These are phyloP conservation scores for Brienomyrus brachyistius DNA, from an alignment of 2,113 vertebrate genomes.

Conservation along the genomic window DNA sequence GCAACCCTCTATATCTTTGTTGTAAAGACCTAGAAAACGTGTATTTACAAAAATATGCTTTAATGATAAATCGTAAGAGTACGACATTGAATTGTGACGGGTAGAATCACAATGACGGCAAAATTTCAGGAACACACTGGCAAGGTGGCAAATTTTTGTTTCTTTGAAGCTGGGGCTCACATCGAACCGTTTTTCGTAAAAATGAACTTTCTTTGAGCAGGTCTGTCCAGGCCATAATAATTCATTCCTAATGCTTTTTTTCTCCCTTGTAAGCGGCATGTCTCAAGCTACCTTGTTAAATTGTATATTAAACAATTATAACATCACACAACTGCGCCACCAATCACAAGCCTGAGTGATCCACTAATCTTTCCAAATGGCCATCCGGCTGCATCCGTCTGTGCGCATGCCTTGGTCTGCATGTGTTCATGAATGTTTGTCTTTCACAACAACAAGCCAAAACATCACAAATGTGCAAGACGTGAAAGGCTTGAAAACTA, in stretches of 20 bases:
- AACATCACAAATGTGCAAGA: background rate
- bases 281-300: background rate
- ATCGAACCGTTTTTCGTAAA: background rate
- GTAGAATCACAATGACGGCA: conserved; percentile 9
- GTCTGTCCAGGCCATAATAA: background rate
- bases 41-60: conserved; percentile 59
- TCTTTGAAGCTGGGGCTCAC: background rate
- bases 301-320: background rate
- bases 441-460: conserved; percentile 18
- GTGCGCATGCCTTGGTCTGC: background rate
- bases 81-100: conserved; percentile 4
- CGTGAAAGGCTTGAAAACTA: background rate
- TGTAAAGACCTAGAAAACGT: conserved; percentile 66
- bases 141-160: conserved; percentile 1
- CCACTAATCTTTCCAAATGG: background rate
- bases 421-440: background rate
- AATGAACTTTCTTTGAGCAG: background rate
- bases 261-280: background rate
- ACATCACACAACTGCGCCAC: background rate
- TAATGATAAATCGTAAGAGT: conserved; percentile 37
- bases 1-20: conserved; percentile 49
- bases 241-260: background rate
- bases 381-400: background rate
- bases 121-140: conserved; percentile 6
- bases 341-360: background rate